Percentiles rank a stretch among this genome's conserved stretches.
Conservation (phyloP, 2,888 invertebrate species). For the Furcula furcula region DNA sequence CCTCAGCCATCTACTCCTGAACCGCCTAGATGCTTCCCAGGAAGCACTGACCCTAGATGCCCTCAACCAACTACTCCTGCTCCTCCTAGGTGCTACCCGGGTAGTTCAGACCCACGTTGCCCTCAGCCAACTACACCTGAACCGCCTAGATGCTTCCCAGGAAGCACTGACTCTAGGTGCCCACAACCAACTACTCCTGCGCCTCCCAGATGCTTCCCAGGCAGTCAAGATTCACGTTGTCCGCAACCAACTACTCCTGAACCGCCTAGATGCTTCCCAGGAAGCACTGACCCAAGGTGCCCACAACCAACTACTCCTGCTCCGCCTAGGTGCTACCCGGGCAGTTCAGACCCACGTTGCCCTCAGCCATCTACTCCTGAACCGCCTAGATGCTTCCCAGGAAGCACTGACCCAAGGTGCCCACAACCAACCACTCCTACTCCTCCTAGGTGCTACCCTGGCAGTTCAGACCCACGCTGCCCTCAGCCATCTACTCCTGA, state of each 20-base stretch:
- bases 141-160: conserved; percentile 38
- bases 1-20: conserved; percentile 18
- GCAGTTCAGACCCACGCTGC: conserved; percentile 22
- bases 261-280: conserved; percentile 40
- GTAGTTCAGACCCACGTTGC: conserved; percentile 20
- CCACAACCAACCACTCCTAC: conserved; percentile 36
- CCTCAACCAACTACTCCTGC: conserved; percentile 31
- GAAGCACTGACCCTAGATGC: conserved; percentile 42
- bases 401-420: conserved; percentile 45
- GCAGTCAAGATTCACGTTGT: conserved; percentile 35
- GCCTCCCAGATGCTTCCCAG: conserved; percentile 40
- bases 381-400: conserved; percentile 40
- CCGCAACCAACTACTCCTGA: conserved; percentile 37
- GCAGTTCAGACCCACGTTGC: conserved; percentile 48
- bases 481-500: conserved; percentile 24
- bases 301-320: conserved; percentile 41
- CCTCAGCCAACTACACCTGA: conserved; percentile 29
- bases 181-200: conserved; percentile 30
- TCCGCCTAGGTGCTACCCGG: conserved; percentile 33
- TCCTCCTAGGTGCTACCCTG: conserved; percentile 9
- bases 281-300: conserved; percentile 49
- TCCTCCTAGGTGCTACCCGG: conserved; percentile 23
- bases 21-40: conserved; percentile 30
- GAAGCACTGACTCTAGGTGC: conserved; percentile 34
- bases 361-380: conserved; percentile 40